Evolutionary conservation across 2,797 vertebrate species (phyloP).

Genomic region (Sphenodon punctatus): DNA sequence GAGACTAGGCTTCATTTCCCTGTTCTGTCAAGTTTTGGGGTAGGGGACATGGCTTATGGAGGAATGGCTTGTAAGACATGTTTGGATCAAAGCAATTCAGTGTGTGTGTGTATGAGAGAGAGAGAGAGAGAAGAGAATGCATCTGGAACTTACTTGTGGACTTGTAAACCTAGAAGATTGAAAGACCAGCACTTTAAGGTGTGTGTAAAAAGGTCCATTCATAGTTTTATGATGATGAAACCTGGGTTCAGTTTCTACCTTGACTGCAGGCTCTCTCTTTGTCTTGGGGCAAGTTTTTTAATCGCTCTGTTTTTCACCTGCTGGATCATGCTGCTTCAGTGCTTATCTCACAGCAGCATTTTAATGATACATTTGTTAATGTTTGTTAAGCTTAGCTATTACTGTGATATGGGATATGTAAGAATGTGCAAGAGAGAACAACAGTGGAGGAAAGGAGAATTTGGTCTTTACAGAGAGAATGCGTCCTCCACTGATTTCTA

Average conservation of each 20-base stretch:
- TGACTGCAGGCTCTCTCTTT: not conserved
- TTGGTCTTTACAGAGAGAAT: conserved; percentile 17
- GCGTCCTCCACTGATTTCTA: conserved; percentile 23
- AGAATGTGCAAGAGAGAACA: not conserved
- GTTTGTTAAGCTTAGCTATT: not conserved
- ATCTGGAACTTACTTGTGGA: no score
- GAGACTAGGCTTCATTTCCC: no score
- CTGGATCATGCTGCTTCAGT: not conserved
- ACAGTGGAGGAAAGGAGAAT: conserved; percentile 10
- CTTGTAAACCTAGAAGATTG: no score
- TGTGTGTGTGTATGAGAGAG: no score
- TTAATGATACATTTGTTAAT: not conserved
- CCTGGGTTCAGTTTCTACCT: not conserved
- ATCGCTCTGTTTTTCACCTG: not conserved
- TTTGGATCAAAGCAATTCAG: no score
- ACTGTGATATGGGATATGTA: fast-evolving
- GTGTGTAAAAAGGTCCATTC: no score
- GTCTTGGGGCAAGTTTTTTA: not conserved
- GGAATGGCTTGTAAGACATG: no score
- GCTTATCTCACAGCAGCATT: not conserved
- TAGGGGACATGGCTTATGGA: no score
- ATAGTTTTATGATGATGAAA: no score
- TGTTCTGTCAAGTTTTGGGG: no score
- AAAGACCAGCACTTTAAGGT: no score
- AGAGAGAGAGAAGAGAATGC: no score